phyloP scores from a whole-genome alignment of 2,797 vertebrate genomes.

The Ispidina lecontei region DNA sequence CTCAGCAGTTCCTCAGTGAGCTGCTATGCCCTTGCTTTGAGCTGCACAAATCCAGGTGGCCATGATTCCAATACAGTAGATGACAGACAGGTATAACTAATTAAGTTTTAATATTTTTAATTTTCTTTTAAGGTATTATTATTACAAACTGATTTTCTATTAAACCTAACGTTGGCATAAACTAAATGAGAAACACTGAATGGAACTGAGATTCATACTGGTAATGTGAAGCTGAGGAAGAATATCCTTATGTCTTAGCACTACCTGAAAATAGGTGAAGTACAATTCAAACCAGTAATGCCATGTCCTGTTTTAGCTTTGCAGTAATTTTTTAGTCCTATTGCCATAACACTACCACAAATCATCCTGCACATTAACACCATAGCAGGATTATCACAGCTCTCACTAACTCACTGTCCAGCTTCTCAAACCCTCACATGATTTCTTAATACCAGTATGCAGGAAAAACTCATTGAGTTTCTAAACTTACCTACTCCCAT shows the following conservation, averaged over 20 bases:
- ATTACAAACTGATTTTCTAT: background rate
- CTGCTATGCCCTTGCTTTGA: background rate
- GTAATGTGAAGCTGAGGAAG: background rate
- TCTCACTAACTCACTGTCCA: background rate
- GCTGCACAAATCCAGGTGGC: background rate
- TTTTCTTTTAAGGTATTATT: background rate
- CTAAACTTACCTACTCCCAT: background rate
- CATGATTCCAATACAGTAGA: background rate
- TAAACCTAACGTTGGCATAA: background rate
- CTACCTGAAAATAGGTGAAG: background rate
- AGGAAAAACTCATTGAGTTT: background rate
- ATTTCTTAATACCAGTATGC: background rate
- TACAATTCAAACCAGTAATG: background rate
- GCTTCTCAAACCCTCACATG: background rate
- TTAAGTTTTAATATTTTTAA: background rate
- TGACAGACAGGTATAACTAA: rapidly evolving
- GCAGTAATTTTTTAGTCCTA: background rate
- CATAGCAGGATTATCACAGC: background rate
- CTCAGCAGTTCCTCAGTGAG: background rate
- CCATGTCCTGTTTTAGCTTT: background rate
- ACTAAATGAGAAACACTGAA: background rate
- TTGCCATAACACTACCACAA: rapidly evolving
- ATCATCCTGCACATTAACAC: background rate
- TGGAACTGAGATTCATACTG: background rate
- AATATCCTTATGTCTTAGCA: background rate